These are phyloP conservation scores for Platalea minor DNA, from an alignment of 2,797 vertebrate species.

Conservation along the genomic window DNA sequence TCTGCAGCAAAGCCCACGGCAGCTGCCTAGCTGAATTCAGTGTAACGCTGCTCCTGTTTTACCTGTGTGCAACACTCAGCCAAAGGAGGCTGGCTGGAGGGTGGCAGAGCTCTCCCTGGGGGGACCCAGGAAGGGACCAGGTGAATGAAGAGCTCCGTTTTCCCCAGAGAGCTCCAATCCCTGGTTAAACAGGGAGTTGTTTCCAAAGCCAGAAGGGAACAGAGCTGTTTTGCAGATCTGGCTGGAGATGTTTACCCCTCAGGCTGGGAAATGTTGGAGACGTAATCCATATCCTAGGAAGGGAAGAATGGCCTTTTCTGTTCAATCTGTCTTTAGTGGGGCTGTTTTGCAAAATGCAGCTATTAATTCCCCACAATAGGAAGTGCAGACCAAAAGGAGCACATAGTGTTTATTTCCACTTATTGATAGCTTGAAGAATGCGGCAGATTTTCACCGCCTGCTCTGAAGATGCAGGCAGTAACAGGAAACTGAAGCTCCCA, in stretches of 20 bases:
- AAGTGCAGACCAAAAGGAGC: constrained; percentile 24
- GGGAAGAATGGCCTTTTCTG: constrained; percentile 33
- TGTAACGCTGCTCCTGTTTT: background rate
- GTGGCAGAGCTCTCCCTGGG: background rate
- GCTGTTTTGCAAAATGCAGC: constrained; percentile 44
- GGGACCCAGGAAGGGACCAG: background rate
- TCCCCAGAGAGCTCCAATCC: background rate
- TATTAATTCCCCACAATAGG: constrained; percentile 46
- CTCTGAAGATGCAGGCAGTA: background rate
- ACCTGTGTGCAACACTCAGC: background rate
- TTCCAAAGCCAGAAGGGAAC: background rate
- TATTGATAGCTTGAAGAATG: background rate
- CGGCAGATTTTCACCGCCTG: background rate
- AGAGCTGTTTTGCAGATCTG: constrained; percentile 14
- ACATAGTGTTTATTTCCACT: constrained; percentile 36
- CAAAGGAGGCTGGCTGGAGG: background rate
- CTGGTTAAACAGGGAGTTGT: background rate
- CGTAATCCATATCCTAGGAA: background rate
- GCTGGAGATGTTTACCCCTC: constrained; percentile 44
- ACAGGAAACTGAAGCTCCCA: background rate
- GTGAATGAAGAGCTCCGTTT: background rate
- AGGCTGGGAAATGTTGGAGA: constrained; percentile 54
- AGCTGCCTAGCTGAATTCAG: background rate
- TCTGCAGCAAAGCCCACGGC: background rate
- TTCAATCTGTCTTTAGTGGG: background rate